Conservation (phyloP, 2,888 invertebrate species). For the Chrysolina oricalcia region DNA sequence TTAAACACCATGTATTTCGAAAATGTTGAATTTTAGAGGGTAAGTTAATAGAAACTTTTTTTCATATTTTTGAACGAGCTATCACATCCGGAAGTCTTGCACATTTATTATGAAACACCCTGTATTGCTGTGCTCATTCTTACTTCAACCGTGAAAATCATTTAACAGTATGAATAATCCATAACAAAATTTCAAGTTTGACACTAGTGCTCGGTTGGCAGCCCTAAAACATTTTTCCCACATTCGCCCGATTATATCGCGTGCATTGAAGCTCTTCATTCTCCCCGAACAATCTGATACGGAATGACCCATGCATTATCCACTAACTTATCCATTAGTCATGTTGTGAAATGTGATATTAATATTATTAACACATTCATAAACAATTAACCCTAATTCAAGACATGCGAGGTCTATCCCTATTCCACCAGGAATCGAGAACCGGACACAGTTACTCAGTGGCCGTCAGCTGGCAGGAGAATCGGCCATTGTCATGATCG, state of each 20-base stretch:
- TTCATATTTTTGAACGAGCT: no score
- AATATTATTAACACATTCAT: slow-evolving; percentile 55
- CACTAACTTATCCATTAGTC: slow-evolving; percentile 53
- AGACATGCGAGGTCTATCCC: slow-evolving; percentile 39
- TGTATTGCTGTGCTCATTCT: no score
- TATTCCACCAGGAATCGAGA: slow-evolving; percentile 24
- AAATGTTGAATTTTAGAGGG: no score
- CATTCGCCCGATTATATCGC: slow-evolving; percentile 44
- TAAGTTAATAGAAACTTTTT: no score
- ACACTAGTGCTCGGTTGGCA: background rate
- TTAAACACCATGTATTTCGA: no score
- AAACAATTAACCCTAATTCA: slow-evolving; percentile 48
- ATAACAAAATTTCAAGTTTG: no score
- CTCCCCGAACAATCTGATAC: slow-evolving; percentile 46
- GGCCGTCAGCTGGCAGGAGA: slow-evolving; percentile 65
- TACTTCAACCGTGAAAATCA: no score
- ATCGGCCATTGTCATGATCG: slow-evolving; percentile 64
- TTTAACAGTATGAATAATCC: no score
- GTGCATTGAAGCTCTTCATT: slow-evolving; percentile 46
- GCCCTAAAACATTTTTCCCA: slow-evolving; percentile 34
- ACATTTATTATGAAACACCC: no score
- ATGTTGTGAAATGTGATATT: slow-evolving; percentile 54
- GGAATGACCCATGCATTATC: slow-evolving; percentile 47
- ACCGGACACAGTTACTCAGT: slow-evolving; percentile 59
- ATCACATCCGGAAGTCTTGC: no score